A percentile compares a stretch with the other conserved stretches of the same genome.
These are phyloP conservation scores for Apantesis nais DNA, from an alignment of 2,888 invertebrate species.

Conservation along the genomic window DNA sequence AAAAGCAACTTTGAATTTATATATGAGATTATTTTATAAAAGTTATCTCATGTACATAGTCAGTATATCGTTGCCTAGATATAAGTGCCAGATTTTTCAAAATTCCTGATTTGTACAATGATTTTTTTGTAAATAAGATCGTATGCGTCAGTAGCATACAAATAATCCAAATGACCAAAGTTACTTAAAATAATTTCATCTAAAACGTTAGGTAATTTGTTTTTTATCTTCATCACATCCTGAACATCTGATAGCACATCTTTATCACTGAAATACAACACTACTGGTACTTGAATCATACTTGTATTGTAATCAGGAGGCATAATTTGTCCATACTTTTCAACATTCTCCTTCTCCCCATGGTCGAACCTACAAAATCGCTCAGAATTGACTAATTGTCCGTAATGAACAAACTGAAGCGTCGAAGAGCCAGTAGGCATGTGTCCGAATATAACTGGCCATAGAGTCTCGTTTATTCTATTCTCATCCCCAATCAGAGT, in stretches of 20 bases:
- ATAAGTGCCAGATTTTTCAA: slow-evolving; percentile 19
- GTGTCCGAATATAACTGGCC: slow-evolving; percentile 86
- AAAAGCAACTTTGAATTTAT: too few relatives aligned
- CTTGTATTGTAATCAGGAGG: slow-evolving; percentile 70
- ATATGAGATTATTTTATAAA: too few relatives aligned
- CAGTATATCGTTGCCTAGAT: background rate
- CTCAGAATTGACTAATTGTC: slow-evolving; percentile 65
- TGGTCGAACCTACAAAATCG: slow-evolving; percentile 70
- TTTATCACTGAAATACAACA: slow-evolving; percentile 66
- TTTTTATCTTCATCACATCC: slow-evolving; percentile 76
- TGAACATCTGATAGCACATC: slow-evolving; percentile 77
- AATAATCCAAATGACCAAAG: slow-evolving; percentile 88
- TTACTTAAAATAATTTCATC: slow-evolving; percentile 78
- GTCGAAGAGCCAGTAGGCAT: slow-evolving; percentile 86
- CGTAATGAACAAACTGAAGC: slow-evolving; percentile 79
- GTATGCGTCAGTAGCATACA: slow-evolving; percentile 86
- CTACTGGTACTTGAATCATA: slow-evolving; percentile 59
- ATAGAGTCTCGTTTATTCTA: slow-evolving; percentile 72
- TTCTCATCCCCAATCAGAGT: slow-evolving; percentile 58
- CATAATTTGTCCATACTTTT: slow-evolving; percentile 71
- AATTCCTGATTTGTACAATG: slow-evolving; percentile 52
- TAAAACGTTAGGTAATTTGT: slow-evolving; percentile 79
- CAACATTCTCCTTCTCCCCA: slow-evolving; percentile 55
- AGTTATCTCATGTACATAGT: background rate
- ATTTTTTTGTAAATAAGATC: slow-evolving; percentile 80